phyloP scores from a whole-genome alignment of 2,113 vertebrate species.

The Clarias batrachus region DNA sequence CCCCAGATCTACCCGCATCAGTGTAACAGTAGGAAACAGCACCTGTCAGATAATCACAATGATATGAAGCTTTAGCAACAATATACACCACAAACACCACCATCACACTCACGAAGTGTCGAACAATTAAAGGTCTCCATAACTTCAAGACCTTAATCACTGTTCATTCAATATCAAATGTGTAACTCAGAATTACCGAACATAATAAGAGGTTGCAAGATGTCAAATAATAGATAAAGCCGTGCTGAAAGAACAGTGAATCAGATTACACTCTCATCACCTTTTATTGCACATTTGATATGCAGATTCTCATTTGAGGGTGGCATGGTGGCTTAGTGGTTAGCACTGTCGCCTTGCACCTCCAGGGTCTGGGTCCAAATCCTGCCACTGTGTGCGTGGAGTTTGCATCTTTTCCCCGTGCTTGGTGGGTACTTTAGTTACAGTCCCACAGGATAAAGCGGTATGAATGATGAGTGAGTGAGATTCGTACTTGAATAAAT shows the following conservation, averaged over 20 bases:
- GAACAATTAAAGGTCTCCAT: not conserved
- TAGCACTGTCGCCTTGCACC: too few species aligned
- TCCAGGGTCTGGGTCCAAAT: too few species aligned
- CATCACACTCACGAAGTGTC: not conserved
- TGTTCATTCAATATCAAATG: not conserved
- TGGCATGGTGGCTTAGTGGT: too few species aligned
- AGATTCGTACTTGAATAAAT: not conserved
- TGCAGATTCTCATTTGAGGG: not conserved
- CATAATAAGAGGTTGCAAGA: not conserved
- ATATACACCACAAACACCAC: not conserved
- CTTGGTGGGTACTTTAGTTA: too few species aligned
- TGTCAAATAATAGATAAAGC: not conserved
- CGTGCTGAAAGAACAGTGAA: slow-evolving; percentile 31
- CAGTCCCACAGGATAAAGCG: too few species aligned
- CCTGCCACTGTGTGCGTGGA: too few species aligned
- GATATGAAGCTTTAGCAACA: not conserved
- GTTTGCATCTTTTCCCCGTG: too few species aligned
- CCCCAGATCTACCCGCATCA: not conserved
- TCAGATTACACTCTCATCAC: slow-evolving; percentile 61
- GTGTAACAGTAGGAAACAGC: slow-evolving; percentile 19
- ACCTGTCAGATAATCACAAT: slow-evolving; percentile 12
- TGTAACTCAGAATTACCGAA: not conserved
- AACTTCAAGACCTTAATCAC: not conserved
- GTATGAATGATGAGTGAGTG: too few species aligned
- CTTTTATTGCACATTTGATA: not conserved